Evolutionary conservation across 2,888 invertebrate species (phyloP).

Genomic region (Agonum fuliginosum): DNA sequence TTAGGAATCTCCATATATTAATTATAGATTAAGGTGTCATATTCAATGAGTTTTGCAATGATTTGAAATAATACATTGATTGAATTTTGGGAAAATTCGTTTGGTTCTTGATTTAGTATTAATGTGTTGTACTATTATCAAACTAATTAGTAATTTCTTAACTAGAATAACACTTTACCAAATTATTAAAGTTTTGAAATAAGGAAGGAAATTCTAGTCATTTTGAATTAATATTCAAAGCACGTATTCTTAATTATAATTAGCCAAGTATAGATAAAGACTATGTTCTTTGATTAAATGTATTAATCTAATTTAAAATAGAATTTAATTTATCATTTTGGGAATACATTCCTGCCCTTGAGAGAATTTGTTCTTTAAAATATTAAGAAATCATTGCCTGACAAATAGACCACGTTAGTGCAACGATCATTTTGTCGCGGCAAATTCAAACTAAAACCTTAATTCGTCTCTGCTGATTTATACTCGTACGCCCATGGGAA

Average conservation of each 20-base stretch:
- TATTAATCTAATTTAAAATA: conserved; percentile 28
- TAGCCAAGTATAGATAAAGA: conserved; percentile 27
- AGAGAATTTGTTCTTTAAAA: too few relatives aligned
- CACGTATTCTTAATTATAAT: conserved; percentile 35
- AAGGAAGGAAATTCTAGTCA: neutral
- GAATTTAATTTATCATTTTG: neutral
- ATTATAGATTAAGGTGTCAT: neutral
- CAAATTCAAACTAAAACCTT: too few relatives aligned
- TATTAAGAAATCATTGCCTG: too few relatives aligned
- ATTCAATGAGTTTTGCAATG: neutral
- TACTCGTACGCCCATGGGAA: too few relatives aligned
- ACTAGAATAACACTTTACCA: neutral
- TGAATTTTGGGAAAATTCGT: neutral
- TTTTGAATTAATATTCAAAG: conserved; percentile 22
- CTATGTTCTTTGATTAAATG: conserved; percentile 27
- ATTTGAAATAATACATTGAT: neutral
- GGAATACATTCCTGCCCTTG: neutral
- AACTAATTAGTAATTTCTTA: too few relatives aligned
- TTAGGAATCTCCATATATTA: neutral
- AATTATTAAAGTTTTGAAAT: conserved; percentile 6
- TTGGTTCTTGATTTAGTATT: too few relatives aligned
- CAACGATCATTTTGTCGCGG: too few relatives aligned
- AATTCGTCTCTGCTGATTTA: too few relatives aligned
- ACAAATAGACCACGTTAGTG: too few relatives aligned
- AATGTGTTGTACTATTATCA: neutral